Percentiles rank a stretch among this genome's conserved stretches.
Conservation (phyloP, 2,113 vertebrate species). For the Nasalis larvatus region DNA sequence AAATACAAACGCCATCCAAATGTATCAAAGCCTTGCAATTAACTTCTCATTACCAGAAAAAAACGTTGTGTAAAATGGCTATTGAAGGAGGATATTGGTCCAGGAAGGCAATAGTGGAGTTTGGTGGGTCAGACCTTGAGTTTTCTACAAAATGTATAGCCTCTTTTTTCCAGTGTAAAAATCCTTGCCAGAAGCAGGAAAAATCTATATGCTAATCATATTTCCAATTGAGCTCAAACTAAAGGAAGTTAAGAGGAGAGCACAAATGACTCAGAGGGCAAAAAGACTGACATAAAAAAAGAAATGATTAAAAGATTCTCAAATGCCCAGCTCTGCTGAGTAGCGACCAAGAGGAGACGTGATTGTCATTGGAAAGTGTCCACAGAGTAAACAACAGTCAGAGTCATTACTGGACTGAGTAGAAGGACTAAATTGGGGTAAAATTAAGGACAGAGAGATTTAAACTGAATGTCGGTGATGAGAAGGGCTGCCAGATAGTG, state of each 20-base stretch:
- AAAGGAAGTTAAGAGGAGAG: neutral
- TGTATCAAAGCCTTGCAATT: conserved; percentile 7
- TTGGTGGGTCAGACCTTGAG: neutral
- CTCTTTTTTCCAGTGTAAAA: conserved; percentile 19
- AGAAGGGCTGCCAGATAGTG: neutral
- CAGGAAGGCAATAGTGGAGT: neutral
- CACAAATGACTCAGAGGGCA: neutral
- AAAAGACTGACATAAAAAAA: neutral
- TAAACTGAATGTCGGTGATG: neutral
- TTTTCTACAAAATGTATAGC: neutral
- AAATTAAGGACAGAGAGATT: conserved; percentile 57
- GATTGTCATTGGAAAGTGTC: neutral
- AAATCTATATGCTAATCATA: conserved; percentile 34
- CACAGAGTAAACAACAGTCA: conserved; percentile 41
- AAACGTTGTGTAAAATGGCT: neutral
- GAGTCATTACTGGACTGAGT: conserved; percentile 15
- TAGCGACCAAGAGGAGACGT: neutral
- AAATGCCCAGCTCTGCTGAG: neutral
- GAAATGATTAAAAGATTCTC: conserved; percentile 15
- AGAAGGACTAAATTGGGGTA: conserved; percentile 26
- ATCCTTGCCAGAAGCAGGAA: neutral
- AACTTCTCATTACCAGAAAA: neutral
- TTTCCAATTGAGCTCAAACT: conserved; percentile 29
- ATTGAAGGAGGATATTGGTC: neutral
- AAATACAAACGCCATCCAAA: neutral